Base-by-base conservation (phyloP, 35 echinoderm and acorn worm genomes). In the Ophioderma brevispina region DNA sequence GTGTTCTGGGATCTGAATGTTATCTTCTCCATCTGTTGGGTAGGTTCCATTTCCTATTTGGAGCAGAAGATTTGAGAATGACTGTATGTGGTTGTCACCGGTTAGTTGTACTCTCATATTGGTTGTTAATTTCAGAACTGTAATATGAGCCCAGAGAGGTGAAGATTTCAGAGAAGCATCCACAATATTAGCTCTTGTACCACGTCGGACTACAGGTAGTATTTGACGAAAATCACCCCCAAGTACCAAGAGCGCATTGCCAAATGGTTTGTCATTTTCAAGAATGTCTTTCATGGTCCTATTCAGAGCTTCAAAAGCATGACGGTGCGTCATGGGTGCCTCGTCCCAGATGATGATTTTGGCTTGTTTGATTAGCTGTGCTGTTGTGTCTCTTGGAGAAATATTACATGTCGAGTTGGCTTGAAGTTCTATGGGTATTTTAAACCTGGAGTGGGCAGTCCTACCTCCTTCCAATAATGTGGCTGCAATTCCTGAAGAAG, bases 201-300 rank as follows among this genome's bases (percentile, higher is more conserved):
- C 91, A 31, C 59, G 37, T 31, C 49, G 81, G 0, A 92, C 75
- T 18, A 92, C 90, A 35, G 90, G 90, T 1, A 92, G 90, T 11
- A 92, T 81, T 63, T 92, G 91, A 6, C 91, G 76, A 33, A 86
- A 92, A 35, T 92, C 91, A 56, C 85, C 91, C 35, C 40, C 77
- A 18, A 89, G 17, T 5, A 80, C 38, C 31, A 92, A 13, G 11
- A 81, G 15, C 33, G 39, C 76, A 13, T 78, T 52, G 35, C 91
- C 84, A 43, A 92, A 92, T 5, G 85, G 91, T 33, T 75, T 79
- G 56, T 92, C 77, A 40, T 4, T 75, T 25, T 82, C 33, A 14
- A 40, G 25, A 18, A 87, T 64, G 37, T 87, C 85, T 41, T 42
- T 33, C 17, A 92, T 32, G 32, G 85, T 37, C n/a, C 30, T 33